Conservation (phyloP, 2,888 invertebrate species). For the Omphaloscelis lunosa region DNA sequence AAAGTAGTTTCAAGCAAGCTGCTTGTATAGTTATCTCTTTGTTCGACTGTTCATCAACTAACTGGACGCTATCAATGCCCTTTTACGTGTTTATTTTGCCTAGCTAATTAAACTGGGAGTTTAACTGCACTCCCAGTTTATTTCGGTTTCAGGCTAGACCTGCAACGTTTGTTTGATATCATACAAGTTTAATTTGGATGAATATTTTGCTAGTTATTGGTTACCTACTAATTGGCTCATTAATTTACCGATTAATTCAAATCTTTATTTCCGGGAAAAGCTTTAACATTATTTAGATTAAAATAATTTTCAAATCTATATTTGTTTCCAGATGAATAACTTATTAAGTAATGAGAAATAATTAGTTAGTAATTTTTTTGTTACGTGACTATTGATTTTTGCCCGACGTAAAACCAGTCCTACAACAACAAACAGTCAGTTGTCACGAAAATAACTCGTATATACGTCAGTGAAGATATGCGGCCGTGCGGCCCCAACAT, state of each 20-base stretch:
- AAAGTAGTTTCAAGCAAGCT: neutral
- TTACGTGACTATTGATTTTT: neutral
- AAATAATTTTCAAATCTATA: neutral
- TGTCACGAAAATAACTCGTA: neutral
- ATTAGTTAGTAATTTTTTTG: neutral
- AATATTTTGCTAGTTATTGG: neutral
- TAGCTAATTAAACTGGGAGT: conserved; percentile 20
- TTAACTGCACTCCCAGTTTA: neutral
- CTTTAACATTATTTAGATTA: neutral
- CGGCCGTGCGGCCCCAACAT: neutral
- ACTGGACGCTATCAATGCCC: conserved; percentile 6
- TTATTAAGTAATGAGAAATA: neutral
- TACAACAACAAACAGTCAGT: neutral
- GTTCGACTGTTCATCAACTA: neutral
- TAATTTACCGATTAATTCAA: neutral
- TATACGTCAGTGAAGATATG: conserved; percentile 10
- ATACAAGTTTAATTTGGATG: neutral
- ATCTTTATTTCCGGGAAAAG: neutral
- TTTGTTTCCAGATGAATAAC: neutral
- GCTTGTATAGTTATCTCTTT: too few species aligned
- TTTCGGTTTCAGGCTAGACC: too few species aligned
- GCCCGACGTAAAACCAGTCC: neutral
- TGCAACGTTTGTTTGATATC: neutral
- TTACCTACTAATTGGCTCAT: neutral
- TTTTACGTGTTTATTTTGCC: conserved; percentile 8